These are phyloP conservation scores for Agonopterix arenella DNA, from an alignment of 2,888 invertebrate species.

Conservation along the genomic window DNA sequence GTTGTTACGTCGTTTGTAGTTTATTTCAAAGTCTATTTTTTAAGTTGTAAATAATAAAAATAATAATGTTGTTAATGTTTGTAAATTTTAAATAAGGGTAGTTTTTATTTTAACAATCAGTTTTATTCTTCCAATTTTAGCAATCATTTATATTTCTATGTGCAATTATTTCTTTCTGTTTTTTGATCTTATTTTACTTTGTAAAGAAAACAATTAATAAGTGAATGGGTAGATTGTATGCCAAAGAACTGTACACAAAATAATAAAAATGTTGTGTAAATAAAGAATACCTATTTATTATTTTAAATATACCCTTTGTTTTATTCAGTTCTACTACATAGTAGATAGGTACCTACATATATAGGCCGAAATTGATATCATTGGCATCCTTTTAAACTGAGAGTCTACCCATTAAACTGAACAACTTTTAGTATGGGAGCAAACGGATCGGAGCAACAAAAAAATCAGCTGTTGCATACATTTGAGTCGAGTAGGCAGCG, in stretches of 20 bases:
- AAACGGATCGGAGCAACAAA: too few relatives aligned
- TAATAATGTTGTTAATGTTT: slow-evolving; percentile 21
- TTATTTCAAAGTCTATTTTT: slow-evolving; percentile 12
- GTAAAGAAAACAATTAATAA: slow-evolving; percentile 15
- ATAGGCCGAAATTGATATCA: too few relatives aligned
- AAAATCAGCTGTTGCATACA: too few relatives aligned
- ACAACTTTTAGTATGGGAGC: too few relatives aligned
- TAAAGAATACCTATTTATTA: slow-evolving; percentile 43
- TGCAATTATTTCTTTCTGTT: slow-evolving; percentile 49
- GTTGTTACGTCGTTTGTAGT: slow-evolving; percentile 14
- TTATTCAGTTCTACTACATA: slow-evolving; percentile 9
- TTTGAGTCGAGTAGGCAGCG: too few relatives aligned
- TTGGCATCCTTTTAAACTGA: too few relatives aligned
- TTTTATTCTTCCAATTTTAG: slow-evolving; percentile 18
- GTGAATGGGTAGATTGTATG: slow-evolving; percentile 60
- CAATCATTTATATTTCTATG: slow-evolving; percentile 52
- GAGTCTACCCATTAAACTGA: too few relatives aligned
- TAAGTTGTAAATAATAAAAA: slow-evolving; percentile 20
- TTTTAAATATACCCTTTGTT: slow-evolving; percentile 25
- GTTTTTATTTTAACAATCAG: slow-evolving; percentile 9
- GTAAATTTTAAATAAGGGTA: slow-evolving; percentile 33
- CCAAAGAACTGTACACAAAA: slow-evolving; percentile 69
- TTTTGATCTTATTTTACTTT: slow-evolving; percentile 13
- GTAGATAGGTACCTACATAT: too few relatives aligned
- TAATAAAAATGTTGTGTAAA: slow-evolving; percentile 49